phyloP scores from a whole-genome alignment of 2,888 invertebrate species.

The Tiliacea citrago region DNA sequence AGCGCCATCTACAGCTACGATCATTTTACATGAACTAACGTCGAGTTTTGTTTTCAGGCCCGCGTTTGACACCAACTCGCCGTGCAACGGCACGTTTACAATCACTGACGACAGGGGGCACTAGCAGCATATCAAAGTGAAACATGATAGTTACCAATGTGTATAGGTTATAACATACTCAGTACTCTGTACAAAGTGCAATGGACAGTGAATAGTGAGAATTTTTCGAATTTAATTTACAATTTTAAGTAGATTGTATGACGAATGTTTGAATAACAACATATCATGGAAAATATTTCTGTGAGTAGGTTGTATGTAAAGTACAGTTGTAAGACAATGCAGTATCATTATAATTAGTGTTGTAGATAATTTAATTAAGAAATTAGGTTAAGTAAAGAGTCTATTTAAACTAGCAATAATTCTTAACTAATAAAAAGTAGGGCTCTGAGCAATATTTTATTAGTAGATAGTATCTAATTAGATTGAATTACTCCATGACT shows the following conservation, averaged over 20 bases:
- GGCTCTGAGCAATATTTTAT: conserved; percentile 52
- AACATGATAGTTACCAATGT: conserved; percentile 41
- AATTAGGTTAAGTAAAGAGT: conserved; percentile 46
- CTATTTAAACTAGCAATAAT: conserved; percentile 51
- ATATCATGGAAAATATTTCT: conserved; percentile 50
- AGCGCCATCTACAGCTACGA: conserved; percentile 69
- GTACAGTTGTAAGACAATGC: conserved; percentile 47
- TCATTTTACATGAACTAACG: conserved; percentile 35
- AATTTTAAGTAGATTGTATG: conserved; percentile 55
- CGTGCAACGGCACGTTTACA: conserved; percentile 86
- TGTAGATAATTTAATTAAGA: conserved; percentile 47
- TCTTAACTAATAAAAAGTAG: conserved; percentile 56
- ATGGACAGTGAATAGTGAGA: conserved; percentile 73
- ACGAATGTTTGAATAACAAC: conserved; percentile 48
- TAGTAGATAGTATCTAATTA: conserved; percentile 33
- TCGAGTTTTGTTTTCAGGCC: conserved; percentile 74
- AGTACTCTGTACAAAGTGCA: conserved; percentile 56
- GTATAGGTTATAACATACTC: conserved; percentile 31
- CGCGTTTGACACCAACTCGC: conserved; percentile 76
- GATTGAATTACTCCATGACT: conserved; percentile 54
- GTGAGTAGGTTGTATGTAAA: conserved; percentile 32
- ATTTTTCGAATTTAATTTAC: conserved; percentile 71
- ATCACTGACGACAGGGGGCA: conserved; percentile 85
- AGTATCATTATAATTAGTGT: conserved; percentile 44
- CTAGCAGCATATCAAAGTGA: conserved; percentile 65